These are phyloP conservation scores for Physocephala rufipes DNA, from an alignment of 2,888 invertebrate species.

Conservation along the genomic window DNA sequence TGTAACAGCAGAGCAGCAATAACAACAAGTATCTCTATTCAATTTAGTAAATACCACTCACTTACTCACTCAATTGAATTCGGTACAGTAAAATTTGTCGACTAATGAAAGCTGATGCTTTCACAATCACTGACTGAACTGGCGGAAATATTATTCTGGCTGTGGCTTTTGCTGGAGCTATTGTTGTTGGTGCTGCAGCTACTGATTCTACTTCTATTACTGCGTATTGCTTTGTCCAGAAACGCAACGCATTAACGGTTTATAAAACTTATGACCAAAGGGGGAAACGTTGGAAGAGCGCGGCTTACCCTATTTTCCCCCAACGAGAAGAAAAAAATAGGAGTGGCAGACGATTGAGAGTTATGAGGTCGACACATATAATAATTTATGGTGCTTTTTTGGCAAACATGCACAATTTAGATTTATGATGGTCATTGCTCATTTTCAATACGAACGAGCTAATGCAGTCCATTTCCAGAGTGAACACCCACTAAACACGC, in stretches of 20 bases:
- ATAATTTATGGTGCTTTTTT: slow-evolving; percentile 33
- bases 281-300: too few relatives aligned
- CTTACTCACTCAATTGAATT: too few relatives aligned
- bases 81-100: not conserved
- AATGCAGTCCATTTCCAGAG: slow-evolving; percentile 11
- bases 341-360: too few relatives aligned
- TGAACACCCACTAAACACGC: too few relatives aligned
- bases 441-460: slow-evolving; percentile 31
- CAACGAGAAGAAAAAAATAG: too few relatives aligned
- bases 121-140: slow-evolving; percentile 1
- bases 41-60: too few relatives aligned
- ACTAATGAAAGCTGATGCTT: slow-evolving; percentile 19
- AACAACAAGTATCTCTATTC: too few relatives aligned
- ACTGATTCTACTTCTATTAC: not conserved
- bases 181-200: not conserved
- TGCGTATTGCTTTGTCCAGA: not conserved
- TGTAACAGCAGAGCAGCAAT: too few relatives aligned
- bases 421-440: slow-evolving; percentile 33
- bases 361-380: not conserved
- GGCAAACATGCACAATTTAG: slow-evolving; percentile 33
- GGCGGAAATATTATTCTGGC: not conserved
- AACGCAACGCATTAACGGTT: too few relatives aligned
- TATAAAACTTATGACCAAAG: too few relatives aligned
- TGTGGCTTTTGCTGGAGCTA: not conserved
- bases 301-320: too few relatives aligned